These are phyloP conservation scores for Yponomeuta cagnagella DNA, from an alignment of 2,888 invertebrate genomes.

Conservation along the genomic window DNA sequence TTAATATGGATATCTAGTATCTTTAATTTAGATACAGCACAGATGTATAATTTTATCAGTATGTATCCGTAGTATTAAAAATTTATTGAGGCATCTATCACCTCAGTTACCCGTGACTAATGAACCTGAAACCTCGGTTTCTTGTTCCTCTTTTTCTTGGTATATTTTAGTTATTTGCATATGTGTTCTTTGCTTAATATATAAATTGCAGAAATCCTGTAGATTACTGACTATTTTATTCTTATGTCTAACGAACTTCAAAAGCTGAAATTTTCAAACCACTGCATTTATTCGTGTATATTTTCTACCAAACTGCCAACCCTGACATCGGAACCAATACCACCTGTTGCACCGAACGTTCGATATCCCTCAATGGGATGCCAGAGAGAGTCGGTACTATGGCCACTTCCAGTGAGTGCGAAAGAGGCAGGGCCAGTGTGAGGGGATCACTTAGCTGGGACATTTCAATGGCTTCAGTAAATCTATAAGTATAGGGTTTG, in stretches of 20 bases:
- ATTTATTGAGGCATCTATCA: no score
- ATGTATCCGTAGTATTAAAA: no score
- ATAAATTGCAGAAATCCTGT: not conserved
- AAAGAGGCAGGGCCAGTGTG: conserved; percentile 41
- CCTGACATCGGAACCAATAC: conserved; percentile 64
- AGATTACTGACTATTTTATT: not conserved
- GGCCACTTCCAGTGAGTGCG: conserved; percentile 20
- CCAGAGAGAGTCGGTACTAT: conserved; percentile 35
- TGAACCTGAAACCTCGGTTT: no score
- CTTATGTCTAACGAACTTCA: not conserved
- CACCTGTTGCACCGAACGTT: conserved; percentile 72
- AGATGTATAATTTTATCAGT: no score
- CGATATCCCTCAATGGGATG: conserved; percentile 72
- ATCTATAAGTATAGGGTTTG: conserved; percentile 67
- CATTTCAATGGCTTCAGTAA: conserved; percentile 65
- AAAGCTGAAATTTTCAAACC: not conserved
- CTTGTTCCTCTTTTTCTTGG: no score
- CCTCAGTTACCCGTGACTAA: no score
- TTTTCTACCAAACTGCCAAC: conserved; percentile 50
- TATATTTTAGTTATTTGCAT: no score
- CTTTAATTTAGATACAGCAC: no score
- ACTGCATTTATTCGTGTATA: not conserved
- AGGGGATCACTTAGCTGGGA: conserved; percentile 62
- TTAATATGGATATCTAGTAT: no score
- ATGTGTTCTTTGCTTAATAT: no score